Evolutionary conservation across 2,113 vertebrate genomes (phyloP).

Genomic region (Saguinus imperator): DNA sequence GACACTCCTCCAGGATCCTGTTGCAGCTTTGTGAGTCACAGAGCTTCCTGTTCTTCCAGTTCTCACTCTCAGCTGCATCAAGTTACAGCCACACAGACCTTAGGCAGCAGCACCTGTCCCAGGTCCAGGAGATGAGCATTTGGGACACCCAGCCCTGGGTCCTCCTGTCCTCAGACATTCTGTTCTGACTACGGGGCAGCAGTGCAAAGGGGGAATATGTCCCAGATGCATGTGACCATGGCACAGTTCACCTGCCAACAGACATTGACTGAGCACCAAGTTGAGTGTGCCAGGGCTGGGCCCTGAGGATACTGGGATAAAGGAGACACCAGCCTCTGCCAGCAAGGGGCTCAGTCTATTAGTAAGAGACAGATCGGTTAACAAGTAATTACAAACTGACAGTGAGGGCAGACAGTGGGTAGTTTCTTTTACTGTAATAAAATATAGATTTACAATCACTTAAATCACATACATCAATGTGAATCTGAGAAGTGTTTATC

Average conservation of each 20-base stretch:
- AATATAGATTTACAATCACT: background rate
- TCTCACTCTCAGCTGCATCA: slow-evolving; percentile 54
- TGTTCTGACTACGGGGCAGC: background rate
- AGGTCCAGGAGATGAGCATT: background rate
- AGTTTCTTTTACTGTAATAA: slow-evolving; percentile 17
- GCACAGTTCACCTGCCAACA: background rate
- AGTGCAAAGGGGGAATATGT: background rate
- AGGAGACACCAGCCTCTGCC: background rate
- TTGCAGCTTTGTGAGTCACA: slow-evolving; percentile 76
- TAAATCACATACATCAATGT: background rate
- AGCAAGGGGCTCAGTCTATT: background rate
- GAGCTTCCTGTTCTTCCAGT: slow-evolving; percentile 82
- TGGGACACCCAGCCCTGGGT: background rate
- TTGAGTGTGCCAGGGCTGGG: background rate
- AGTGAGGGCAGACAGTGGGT: background rate
- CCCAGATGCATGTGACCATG: background rate
- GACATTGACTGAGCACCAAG: background rate
- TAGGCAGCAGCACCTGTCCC: background rate
- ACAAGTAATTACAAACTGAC: background rate
- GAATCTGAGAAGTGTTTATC: background rate
- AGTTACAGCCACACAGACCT: slow-evolving; percentile 25
- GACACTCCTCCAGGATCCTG: slow-evolving; percentile 77
- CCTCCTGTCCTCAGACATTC: background rate
- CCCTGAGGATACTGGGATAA: background rate
- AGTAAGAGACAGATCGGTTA: background rate